These are phyloP conservation scores for Mormyrus lacerda DNA, from an alignment of 2,113 vertebrate species.

Conservation along the genomic window DNA sequence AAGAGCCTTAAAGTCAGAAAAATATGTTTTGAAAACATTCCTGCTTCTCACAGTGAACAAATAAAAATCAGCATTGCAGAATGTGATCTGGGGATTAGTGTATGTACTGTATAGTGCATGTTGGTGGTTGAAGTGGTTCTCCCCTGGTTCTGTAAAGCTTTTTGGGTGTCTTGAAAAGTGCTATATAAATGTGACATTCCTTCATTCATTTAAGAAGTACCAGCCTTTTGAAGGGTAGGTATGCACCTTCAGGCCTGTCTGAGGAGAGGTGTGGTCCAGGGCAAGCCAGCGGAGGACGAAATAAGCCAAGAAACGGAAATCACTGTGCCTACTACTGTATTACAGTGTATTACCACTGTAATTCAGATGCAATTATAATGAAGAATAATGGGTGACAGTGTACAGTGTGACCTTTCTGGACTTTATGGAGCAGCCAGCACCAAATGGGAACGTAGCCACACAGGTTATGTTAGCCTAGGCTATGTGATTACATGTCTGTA, in stretches of 20 bases:
- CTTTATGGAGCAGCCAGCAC: neutral
- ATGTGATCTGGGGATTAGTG: neutral
- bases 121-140: neutral
- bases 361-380: neutral
- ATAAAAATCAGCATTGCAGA: neutral
- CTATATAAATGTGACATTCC: neutral
- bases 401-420: neutral
- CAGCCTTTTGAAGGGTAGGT: neutral
- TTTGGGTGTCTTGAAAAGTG: too few relatives aligned
- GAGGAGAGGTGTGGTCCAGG: neutral
- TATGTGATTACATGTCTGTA: neutral
- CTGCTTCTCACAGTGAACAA: neutral
- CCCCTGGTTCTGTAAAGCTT: too few relatives aligned
- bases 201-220: neutral
- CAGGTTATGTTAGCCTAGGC: neutral
- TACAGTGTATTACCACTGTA: too few relatives aligned
- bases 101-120: neutral
- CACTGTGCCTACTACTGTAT: neutral
- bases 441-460: neutral
- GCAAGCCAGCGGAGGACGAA: too few relatives aligned
- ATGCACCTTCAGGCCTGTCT: neutral
- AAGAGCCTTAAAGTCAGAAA: neutral
- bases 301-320: neutral
- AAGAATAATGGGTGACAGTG: neutral
- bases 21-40: neutral